A percentile compares a stretch with the other conserved stretches of the same genome.
These are phyloP conservation scores for Folsomia manolachei DNA, from an alignment of 2,888 invertebrate species.

Conservation along the genomic window DNA sequence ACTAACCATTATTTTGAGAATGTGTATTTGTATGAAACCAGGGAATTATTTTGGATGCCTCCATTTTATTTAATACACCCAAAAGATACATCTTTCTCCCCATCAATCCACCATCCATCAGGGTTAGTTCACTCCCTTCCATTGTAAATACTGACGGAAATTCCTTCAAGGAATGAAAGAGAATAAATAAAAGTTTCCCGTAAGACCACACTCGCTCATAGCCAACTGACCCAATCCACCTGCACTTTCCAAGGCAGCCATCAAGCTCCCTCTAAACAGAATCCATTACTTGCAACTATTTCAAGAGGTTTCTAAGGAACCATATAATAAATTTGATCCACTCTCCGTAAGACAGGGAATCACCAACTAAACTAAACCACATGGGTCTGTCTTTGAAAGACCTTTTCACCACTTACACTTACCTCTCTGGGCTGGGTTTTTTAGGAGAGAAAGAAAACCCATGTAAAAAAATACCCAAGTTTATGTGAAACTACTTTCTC, in stretches of 20 bases:
- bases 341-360: not conserved
- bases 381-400: not conserved
- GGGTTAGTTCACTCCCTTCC: too few species aligned
- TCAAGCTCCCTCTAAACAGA: constrained; percentile 23
- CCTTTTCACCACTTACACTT: not conserved
- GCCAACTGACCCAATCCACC: too few species aligned
- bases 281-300: constrained; percentile 35
- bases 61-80: too few species aligned
- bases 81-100: too few species aligned
- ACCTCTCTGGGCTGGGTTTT: not conserved
- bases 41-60: too few species aligned
- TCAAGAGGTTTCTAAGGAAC: constrained; percentile 28
- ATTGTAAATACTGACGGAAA: too few species aligned
- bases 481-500: not conserved
- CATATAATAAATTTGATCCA: constrained; percentile 29
- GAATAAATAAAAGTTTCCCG: not conserved
- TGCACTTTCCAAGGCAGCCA: constrained; percentile 8
- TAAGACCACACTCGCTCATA: too few species aligned
- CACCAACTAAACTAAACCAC: not conserved
- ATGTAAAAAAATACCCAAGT: not conserved
- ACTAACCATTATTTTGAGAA: too few species aligned
- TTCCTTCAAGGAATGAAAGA: not conserved
- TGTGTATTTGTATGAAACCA: too few species aligned
- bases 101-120: too few species aligned
- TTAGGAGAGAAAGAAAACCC: not conserved